phyloP scores from a whole-genome alignment of 2,888 invertebrate genomes.

The Eupithecia subfuscata region DNA sequence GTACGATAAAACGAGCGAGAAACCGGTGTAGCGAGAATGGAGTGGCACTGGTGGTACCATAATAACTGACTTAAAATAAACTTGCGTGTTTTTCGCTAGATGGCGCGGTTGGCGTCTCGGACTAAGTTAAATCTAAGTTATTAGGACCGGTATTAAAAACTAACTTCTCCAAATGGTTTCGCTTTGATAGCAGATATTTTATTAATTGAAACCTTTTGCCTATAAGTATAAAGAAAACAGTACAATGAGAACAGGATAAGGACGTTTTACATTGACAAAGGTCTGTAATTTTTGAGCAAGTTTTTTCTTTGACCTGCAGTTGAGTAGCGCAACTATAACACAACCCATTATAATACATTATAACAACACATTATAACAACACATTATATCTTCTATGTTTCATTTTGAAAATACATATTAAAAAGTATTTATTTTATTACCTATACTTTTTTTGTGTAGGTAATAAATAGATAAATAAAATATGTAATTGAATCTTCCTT shows the following conservation, averaged over 20 bases:
- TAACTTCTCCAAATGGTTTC: not conserved
- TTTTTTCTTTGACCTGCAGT: not conserved
- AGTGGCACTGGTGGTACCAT: slow-evolving; percentile 35
- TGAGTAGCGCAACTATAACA: too few species aligned
- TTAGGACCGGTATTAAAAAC: not conserved
- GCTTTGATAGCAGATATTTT: not conserved
- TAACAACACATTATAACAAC: too few species aligned
- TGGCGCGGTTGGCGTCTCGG: slow-evolving; percentile 46
- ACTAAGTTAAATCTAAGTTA: slow-evolving; percentile 22
- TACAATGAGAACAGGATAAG: not conserved
- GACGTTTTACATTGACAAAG: not conserved
- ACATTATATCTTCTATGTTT: too few species aligned
- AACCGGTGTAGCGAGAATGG: slow-evolving; percentile 37
- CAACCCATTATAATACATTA: too few species aligned
- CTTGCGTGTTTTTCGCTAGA: slow-evolving; percentile 65
- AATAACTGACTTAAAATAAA: slow-evolving; percentile 39
- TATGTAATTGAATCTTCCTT: too few species aligned
- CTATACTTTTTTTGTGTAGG: too few species aligned
- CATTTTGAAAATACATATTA: too few species aligned
- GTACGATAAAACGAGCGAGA: slow-evolving; percentile 40
- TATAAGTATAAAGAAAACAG: not conserved
- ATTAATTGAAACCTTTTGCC: not conserved
- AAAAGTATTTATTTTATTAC: too few species aligned
- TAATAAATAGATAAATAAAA: too few species aligned
- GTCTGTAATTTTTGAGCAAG: not conserved